These are phyloP conservation scores for Lithophane semibrunnea DNA, from an alignment of 2,888 invertebrate genomes.

Conservation along the genomic window DNA sequence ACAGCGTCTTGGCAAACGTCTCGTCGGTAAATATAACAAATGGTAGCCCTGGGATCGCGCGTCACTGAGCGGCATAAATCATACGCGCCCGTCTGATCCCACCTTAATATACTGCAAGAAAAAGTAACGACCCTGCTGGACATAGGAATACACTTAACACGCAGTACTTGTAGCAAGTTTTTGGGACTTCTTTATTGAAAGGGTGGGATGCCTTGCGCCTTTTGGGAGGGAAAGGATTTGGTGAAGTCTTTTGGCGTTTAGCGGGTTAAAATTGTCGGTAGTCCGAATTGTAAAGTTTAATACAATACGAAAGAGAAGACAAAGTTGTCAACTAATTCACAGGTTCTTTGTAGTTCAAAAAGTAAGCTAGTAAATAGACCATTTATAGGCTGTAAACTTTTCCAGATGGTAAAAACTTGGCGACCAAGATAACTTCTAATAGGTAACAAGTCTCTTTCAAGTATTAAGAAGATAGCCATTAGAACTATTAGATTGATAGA, in stretches of 20 bases:
- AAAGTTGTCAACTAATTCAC: too few relatives aligned
- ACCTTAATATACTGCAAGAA: slow-evolving; percentile 88
- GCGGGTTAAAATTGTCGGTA: background rate
- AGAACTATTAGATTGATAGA: too few relatives aligned
- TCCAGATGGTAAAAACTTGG: background rate
- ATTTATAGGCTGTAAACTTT: too few relatives aligned
- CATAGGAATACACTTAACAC: slow-evolving; percentile 81
- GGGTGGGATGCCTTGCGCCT: slow-evolving; percentile 32
- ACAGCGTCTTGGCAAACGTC: slow-evolving; percentile 30
- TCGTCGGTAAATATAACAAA: slow-evolving; percentile 51
- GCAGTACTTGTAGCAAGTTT: slow-evolving; percentile 44
- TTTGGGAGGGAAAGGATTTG: slow-evolving; percentile 29
- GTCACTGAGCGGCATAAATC: slow-evolving; percentile 77
- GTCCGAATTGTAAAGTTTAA: too few relatives aligned
- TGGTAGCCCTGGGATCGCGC: slow-evolving; percentile 61
- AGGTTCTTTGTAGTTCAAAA: background rate
- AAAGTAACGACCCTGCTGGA: slow-evolving; percentile 83
- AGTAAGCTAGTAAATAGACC: background rate
- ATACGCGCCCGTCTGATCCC: slow-evolving; percentile 81
- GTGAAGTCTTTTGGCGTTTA: background rate
- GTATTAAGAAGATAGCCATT: too few relatives aligned
- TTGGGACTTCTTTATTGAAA: slow-evolving; percentile 52
- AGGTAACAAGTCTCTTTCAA: too few relatives aligned
- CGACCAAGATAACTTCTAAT: too few relatives aligned
- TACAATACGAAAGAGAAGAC: too few relatives aligned